Evolutionary conservation across 2,888 invertebrate genomes (phyloP), one percentile per base, ranked within the genome.

Genomic region (Bhutanitis thaidina): DNA sequence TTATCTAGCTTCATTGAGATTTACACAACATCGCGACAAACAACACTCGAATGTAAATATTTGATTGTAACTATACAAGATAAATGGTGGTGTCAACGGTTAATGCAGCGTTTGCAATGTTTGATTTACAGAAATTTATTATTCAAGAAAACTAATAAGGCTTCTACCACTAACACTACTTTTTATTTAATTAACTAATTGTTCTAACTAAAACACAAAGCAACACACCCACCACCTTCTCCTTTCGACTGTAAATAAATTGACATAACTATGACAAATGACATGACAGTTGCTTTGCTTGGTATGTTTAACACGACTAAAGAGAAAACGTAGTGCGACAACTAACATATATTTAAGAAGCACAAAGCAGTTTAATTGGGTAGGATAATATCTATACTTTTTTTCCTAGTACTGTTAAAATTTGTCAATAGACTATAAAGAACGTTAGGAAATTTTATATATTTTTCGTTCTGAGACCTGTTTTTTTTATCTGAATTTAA

Each of bases 171-270:
- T 58, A 62, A 51, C 49, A 56, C 52, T 56, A 58, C 44, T 45
- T 52, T 61, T 62, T 60, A 64, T 61, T 61, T 61, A 61, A 67
- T 66, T 60, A 55, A 52, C 7, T 66, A 67, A 67, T 67, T 62
- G 57, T 55, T 62, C 56, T 62, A 66, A 74, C 69, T 67, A 66
- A 71, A 80, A 79, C 68, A 74, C 67, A 77, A 80, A 79, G 76
- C 75, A 74, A 79, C 85, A 86, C 88, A 82, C 84, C 86, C 86
- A 80, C 71, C 77, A 51, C 77, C 76, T 74, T 71, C 73, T 77
- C 80, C 79, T 79, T 80, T 79, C 72, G 71, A 80, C 79, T 78
- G 74, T 74, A 79, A 78, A 77, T 77, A 77, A 74, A 57, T 67
- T 71, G 75, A 79, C 62, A 58, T 61, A 63, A n/a, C n/a, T n/a